Base-by-base conservation (phyloP, 2,113 vertebrate species). In the Ameiurus melas region DNA sequence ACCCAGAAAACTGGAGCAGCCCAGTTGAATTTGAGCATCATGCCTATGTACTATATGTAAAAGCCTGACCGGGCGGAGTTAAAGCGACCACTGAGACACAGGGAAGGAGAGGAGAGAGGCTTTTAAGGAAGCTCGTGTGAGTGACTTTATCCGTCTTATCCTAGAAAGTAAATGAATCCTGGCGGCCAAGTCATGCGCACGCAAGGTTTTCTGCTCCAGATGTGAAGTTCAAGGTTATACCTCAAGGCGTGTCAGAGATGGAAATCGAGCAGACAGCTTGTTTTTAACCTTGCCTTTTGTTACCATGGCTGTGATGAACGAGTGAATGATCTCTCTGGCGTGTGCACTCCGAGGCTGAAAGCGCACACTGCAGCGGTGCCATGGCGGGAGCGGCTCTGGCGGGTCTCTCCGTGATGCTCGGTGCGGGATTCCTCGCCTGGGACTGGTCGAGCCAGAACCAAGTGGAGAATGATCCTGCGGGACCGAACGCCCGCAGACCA, bases 361-460 rank as follows among this genome's bases (percentile, higher is more conserved):
- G 51, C 33, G 80, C 80, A 33, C 80, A 43, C 80, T 43, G 57
- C 58, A 51, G 70, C 71, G 36, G 91, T 88, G 83, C 51, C 90
- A 96, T 97, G 97, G 96, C 97, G 20, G 96, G 97, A 36, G 95
- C 97, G 85, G 95, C 97, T 82, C 95, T 99, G 80, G 96, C 97
- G 0, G 96, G 97, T 39, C 96, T 99, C 93, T 99, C 98, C 0
- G 94, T 99, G 79, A 95, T 98, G 85, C 94, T 99, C 88, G 97
- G 97, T 90, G 96, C 99, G n/a, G 97, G 98, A 75, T 99, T 98
- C 92, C 94, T 99, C 90, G 97, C 97, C 77, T 99, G 97, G 97
- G 97, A 99, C 92, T 95, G 96, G 96, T 95, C 97, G 94, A 96
- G 97, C 88, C 97, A 97, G 0, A 94, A 95, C 87, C 95, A 97